Percentiles rank a stretch among this genome's conserved stretches.
Conservation (phyloP, 2,113 vertebrate species). For the Acrocephalus arundinaceus region DNA sequence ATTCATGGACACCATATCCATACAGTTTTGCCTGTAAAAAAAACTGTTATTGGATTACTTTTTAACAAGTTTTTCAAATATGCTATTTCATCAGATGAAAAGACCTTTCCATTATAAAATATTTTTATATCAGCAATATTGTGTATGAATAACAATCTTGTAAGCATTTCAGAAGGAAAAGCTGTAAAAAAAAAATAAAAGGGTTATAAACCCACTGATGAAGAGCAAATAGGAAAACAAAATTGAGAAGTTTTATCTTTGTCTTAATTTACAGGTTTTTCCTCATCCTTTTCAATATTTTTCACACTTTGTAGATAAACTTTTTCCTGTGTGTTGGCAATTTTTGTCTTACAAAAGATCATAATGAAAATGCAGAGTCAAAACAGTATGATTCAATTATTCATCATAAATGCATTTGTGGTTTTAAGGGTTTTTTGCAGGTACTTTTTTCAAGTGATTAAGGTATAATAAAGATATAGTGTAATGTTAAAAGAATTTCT, state of each 20-base stretch:
- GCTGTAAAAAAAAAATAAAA: background rate
- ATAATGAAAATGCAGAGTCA: background rate
- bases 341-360: background rate
- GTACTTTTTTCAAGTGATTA: background rate
- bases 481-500: background rate
- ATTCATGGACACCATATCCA: background rate
- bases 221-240: background rate
- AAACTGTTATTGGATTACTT: background rate
- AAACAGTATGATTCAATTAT: background rate
- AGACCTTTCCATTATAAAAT: background rate
- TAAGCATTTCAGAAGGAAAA: background rate
- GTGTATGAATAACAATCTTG: background rate
- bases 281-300: background rate
- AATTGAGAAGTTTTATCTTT: background rate
- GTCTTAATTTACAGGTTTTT: background rate
- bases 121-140: background rate
- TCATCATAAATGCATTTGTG: background rate
- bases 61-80: background rate
- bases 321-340: background rate
- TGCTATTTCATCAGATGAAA: background rate
- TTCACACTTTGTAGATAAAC: background rate
- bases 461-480: background rate
- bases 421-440: background rate
- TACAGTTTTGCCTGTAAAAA: background rate
- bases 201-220: background rate